Evolutionary conservation across 2,797 vertebrate species (phyloP), one percentile per base, ranked within the genome.

Genomic region (Oreochromis mossambicus): DNA sequence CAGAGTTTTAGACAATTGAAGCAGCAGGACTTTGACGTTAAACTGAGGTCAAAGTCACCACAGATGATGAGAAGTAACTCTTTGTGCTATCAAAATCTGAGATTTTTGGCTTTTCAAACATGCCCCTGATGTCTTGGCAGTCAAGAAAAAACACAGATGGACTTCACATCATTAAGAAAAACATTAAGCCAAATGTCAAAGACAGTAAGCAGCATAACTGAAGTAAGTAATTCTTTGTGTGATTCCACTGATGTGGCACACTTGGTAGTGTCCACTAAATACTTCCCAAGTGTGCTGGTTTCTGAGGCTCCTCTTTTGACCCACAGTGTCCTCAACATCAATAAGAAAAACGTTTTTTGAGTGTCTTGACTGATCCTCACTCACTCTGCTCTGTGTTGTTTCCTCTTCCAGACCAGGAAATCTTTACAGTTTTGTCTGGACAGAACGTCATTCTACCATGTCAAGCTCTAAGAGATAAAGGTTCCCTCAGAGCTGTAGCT

Each of bases 131-230:
- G 2, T 24, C 2, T 24, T 24, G 21, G 21, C 21, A 24, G 2
- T 24, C 21, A 24, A 24, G 21, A 24, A 24, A n/a, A n/a, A n/a
- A n/a, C n/a, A 50, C 0, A 51, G 50, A 54, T 21, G 0, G 14
- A 0, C 24, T 14, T 26, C 1, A 4, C 0, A 0, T 52, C n/a
- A 54, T n/a, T n/a, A n/a, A n/a, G n/a, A n/a, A n/a, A n/a, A n/a
- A n/a, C n/a, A n/a, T n/a, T n/a, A n/a, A n/a, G n/a, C n/a, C n/a
- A n/a, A n/a, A n/a, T 58, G 55, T 32, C 26, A 32, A 58, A 32
- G 15, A 2, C 0, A 58, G 29, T 19, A 58, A 58, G 29, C 56
- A 11, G 15, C 0, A 34, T 19, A n/a, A n/a, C n/a, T n/a, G n/a
- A n/a, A n/a, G n/a, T n/a, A n/a, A n/a, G n/a, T n/a, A n/a, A n/a